These are phyloP conservation scores for Tiliacea aurago DNA, from an alignment of 2,888 invertebrate species.

Conservation along the genomic window DNA sequence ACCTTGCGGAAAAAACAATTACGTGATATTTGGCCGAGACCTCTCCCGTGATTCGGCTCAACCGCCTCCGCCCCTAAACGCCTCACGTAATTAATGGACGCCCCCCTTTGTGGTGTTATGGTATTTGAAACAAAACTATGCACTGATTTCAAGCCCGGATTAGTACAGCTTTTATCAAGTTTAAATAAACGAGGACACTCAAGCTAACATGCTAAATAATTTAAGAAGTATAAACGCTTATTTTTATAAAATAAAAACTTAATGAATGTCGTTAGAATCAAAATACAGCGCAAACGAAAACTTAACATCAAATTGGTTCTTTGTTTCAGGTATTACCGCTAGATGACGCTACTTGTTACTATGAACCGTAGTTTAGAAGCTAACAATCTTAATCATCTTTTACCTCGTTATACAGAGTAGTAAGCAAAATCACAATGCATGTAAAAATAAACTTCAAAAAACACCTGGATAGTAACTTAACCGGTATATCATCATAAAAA, in stretches of 20 bases:
- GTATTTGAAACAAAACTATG: too few species aligned
- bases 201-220: background rate
- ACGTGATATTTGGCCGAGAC: too few species aligned
- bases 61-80: too few species aligned
- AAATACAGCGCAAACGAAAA: background rate
- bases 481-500: background rate
- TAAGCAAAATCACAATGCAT: background rate
- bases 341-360: conserved; percentile 56
- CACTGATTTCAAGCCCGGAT: background rate
- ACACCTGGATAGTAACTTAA: background rate
- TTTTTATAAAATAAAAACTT: background rate
- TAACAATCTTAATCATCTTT: background rate
- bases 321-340: conserved; percentile 40
- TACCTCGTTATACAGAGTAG: background rate
- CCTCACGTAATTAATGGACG: too few species aligned
- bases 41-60: too few species aligned
- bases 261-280: background rate
- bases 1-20: too few species aligned
- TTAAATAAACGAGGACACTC: background rate
- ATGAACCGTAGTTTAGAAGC: background rate
- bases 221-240: background rate
- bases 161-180: background rate
- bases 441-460: background rate
- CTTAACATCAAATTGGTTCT: background rate
- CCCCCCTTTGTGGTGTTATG: too few species aligned